Percentiles rank a stretch among this genome's conserved stretches.
phyloP scores from a whole-genome alignment of 2,113 vertebrate species.

The Sphyrna mokarran region DNA sequence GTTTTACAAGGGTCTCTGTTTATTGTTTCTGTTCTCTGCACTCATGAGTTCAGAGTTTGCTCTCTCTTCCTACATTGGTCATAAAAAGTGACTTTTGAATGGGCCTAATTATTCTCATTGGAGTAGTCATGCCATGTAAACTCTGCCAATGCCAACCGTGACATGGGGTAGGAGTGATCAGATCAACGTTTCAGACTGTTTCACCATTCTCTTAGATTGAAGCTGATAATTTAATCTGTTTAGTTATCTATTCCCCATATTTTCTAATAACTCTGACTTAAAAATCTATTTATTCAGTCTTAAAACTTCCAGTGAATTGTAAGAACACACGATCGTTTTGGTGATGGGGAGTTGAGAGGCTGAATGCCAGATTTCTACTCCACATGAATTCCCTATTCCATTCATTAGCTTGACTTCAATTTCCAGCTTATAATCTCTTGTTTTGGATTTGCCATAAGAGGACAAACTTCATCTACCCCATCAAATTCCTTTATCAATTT shows the following conservation, averaged over 20 bases:
- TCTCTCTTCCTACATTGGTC: too few relatives aligned
- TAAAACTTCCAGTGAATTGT: not conserved
- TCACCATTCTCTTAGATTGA: not conserved
- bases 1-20: not conserved
- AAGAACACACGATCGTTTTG: not conserved
- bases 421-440: not conserved
- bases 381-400: not conserved
- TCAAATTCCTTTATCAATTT: not conserved
- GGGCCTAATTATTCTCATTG: not conserved
- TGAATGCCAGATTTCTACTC: not conserved
- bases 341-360: not conserved
- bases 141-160: not conserved
- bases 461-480: not conserved
- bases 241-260: not conserved
- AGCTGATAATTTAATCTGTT: not conserved
- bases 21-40: not conserved
- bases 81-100: too few relatives aligned
- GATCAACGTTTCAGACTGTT: not conserved
- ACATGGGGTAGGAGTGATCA: too few relatives aligned
- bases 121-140: not conserved
- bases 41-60: not conserved
- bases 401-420: not conserved
- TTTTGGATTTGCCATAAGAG: not conserved
- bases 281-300: not conserved
- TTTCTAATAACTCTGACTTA: not conserved